phyloP scores from a whole-genome alignment of 2,113 vertebrate genomes.

The Abramis brama region DNA sequence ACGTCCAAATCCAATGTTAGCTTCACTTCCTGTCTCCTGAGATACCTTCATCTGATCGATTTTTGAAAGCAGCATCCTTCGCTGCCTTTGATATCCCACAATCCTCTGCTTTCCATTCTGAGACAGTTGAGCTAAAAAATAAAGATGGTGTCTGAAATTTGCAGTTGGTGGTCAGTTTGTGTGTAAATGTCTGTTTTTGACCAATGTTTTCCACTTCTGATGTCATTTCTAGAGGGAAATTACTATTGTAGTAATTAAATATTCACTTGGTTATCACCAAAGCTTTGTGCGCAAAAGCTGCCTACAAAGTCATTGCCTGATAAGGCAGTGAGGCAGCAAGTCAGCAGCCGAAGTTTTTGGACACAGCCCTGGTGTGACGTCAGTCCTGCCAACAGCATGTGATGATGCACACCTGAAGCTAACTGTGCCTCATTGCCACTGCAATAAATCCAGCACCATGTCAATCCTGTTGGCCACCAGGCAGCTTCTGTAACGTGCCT shows the following conservation, averaged over 20 bases:
- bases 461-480: neutral
- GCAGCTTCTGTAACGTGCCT: neutral
- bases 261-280: neutral
- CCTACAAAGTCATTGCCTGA: neutral
- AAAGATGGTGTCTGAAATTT: neutral
- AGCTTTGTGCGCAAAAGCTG: neutral
- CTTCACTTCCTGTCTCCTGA: no score
- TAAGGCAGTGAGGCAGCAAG: neutral
- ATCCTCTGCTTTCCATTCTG: neutral
- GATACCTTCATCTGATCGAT: no score
- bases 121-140: neutral
- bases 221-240: neutral
- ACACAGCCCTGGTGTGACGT: neutral
- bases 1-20: no score
- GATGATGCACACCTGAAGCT: conserved; percentile 7
- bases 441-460: conserved; percentile 4
- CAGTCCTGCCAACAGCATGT: neutral
- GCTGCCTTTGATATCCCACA: neutral
- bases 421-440: neutral
- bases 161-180: neutral
- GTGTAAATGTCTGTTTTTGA: neutral
- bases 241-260: no score
- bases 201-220: neutral
- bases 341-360: neutral
- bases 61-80: neutral